Conservation (phyloP, 2,888 invertebrate species). For the Ernsta delagoae region DNA sequence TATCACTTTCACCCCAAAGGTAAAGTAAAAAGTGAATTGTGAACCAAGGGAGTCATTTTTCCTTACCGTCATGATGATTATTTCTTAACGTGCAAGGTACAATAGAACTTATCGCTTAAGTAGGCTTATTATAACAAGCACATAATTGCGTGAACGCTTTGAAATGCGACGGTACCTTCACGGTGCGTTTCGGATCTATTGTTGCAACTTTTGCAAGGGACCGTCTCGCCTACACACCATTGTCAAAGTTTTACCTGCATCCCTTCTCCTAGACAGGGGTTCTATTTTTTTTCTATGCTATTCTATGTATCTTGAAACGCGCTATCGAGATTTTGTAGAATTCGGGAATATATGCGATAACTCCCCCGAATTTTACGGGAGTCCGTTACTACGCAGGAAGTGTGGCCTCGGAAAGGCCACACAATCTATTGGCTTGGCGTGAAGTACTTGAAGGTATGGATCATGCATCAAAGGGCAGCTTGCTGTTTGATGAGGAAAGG, state of each 20-base stretch:
- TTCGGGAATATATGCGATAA: conserved; percentile 47
- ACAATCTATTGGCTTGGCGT: conserved; percentile 61
- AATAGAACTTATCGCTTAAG: conserved; percentile 17
- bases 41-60: not conserved
- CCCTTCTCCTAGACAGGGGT: conserved; percentile 42
- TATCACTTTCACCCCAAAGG: not conserved
- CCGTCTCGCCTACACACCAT: conserved; percentile 7
- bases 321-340: conserved; percentile 54
- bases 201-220: conserved; percentile 21
- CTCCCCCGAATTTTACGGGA: conserved; percentile 46
- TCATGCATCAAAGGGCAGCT: conserved; percentile 57
- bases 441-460: conserved; percentile 67
- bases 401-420: conserved; percentile 52
- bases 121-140: conserved; percentile 18
- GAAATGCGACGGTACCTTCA: conserved; percentile 12
- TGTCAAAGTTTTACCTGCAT: conserved; percentile 47
- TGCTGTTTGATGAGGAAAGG: conserved; percentile 68
- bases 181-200: conserved; percentile 35
- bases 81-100: conserved; percentile 10
- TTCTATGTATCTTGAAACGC: conserved; percentile 65
- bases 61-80: conserved; percentile 7
- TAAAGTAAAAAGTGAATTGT: not conserved
- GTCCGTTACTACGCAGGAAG: conserved; percentile 79
- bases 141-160: conserved; percentile 34
- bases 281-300: conserved; percentile 50